phyloP scores from a whole-genome alignment of 2,797 vertebrate genomes.

The Cossypha dichroa region DNA sequence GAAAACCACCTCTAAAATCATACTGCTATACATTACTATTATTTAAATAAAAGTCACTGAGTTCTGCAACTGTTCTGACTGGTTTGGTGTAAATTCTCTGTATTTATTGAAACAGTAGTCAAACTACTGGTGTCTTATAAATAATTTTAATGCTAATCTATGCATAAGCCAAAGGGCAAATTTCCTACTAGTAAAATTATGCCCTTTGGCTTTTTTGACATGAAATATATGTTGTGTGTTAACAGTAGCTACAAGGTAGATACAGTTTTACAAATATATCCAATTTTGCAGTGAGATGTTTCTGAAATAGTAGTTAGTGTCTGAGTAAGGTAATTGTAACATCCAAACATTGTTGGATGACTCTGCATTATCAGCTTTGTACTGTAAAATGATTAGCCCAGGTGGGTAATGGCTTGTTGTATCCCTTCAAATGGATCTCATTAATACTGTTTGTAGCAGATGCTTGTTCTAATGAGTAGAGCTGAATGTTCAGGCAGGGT shows the following conservation, averaged over 20 bases:
- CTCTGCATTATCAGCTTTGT: conserved; percentile 13
- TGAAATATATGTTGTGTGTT: not conserved
- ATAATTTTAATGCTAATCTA: conserved; percentile 25
- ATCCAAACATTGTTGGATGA: not conserved
- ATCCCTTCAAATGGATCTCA: conserved; percentile 61
- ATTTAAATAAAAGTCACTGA: not conserved
- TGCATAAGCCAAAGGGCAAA: conserved; percentile 24
- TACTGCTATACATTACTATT: not conserved
- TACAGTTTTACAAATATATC: not conserved
- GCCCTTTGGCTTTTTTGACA: not conserved
- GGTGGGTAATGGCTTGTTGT: conserved; percentile 64
- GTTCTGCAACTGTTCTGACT: not conserved
- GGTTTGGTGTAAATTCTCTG: not conserved
- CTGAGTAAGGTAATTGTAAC: not conserved
- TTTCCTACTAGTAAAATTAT: not conserved
- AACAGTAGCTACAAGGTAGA: not conserved
- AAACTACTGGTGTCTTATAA: conserved; percentile 14
- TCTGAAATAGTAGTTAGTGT: not conserved
- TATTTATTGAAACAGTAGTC: conserved; percentile 18
- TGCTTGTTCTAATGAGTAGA: conserved; percentile 74
- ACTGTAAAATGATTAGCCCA: conserved; percentile 55
- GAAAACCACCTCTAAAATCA: not conserved
- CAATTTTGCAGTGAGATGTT: not conserved
- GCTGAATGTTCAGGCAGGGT: conserved; percentile 65
- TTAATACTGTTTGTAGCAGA: conserved; percentile 73